Conservation (phyloP, 2,113 vertebrate genomes). For the Ophthalmolycus amberensis region DNA sequence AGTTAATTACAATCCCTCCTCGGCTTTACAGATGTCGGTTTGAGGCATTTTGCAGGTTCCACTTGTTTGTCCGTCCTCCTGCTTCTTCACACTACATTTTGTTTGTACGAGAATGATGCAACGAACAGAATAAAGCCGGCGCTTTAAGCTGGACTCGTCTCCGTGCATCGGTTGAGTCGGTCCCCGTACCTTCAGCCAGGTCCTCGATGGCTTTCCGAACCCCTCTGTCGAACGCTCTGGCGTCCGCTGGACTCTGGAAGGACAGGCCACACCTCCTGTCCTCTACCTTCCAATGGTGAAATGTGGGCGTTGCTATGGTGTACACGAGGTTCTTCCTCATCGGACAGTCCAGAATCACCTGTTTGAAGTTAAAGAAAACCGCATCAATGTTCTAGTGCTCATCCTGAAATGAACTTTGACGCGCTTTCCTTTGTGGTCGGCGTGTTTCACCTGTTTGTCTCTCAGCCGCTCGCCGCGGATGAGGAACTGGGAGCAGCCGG, state of each 20-base stretch:
- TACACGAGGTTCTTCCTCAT: conserved; percentile 97
- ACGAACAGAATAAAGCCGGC: no score
- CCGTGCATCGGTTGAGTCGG: not conserved
- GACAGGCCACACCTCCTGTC: conserved; percentile 95
- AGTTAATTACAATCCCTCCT: no score
- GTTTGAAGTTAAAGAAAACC: conserved; percentile 12
- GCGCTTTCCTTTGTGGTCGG: no score
- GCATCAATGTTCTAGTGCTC: not conserved
- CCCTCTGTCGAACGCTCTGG: conserved; percentile 96
- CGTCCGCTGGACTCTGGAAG: conserved; percentile 97
- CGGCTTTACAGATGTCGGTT: no score
- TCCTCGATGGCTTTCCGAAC: conserved; percentile 98
- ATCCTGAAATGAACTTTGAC: not conserved
- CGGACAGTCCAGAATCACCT: conserved; percentile 98
- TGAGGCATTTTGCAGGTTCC: no score
- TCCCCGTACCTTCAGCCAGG: conserved; percentile 92
- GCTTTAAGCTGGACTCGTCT: no score
- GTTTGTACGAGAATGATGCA: no score
- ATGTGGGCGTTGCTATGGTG: conserved; percentile 98
- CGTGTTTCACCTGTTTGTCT: conserved; percentile 92
- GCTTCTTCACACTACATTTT: no score
- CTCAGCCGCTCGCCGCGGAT: conserved; percentile 97
- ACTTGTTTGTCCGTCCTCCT: no score
- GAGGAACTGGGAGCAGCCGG: conserved; percentile 90
- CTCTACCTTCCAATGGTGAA: conserved; percentile 99